Base-by-base conservation (phyloP, 2,113 vertebrate species). In the Puffinus mauretanicus region DNA sequence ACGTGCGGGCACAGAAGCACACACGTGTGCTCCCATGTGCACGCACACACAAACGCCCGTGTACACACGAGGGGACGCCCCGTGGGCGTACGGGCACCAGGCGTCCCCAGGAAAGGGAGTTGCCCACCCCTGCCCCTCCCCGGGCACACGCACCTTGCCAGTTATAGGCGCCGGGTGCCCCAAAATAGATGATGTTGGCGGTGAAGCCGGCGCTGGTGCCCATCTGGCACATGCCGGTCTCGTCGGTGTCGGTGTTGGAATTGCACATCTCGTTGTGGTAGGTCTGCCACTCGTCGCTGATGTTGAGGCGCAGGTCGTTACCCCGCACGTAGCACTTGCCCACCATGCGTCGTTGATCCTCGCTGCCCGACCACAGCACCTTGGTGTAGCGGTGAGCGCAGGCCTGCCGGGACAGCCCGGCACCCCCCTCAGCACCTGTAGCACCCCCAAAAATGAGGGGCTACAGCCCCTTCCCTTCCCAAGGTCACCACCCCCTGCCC, bases 351-450 rank as follows among this genome's bases (percentile, higher is more conserved):
- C 98, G 92, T 96, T 99, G 99, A 30, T 99, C 98, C 78, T 98
- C 98, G 0, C 47, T 22, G 30, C 98, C 98, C 0, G 98, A 98
- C 81, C 95, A 94, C 82, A 98, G 93, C 85, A 99, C 96, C 92
- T 98, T 98, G 51, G 98, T 98, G 77, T 99, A 99, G 30, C 99
- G 98, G 93, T 99, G 99, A 21, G 99, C 99, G 9, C 99, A 99
- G 22, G 99, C 99, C 99, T 99, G 96, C 65, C n/a, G 70, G 90
- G 20, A 89, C 52, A 60, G 44, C 49, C 7, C 51, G 9, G 46
- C 6, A 9, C 42, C 54, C 34, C 3, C 16, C 58, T 77, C 44
- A 64, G 66, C 2, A 0, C 30, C 44, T 9, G n/a, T 1, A 2
- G 34, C 10, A n/a, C 44, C 52, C 30, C 42, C 40, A 40, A 40